A percentile compares a stretch with the other conserved stretches of the same genome.
Evolutionary conservation across 2,888 invertebrate species (phyloP).

Genomic region (Cordilura impudica): DNA sequence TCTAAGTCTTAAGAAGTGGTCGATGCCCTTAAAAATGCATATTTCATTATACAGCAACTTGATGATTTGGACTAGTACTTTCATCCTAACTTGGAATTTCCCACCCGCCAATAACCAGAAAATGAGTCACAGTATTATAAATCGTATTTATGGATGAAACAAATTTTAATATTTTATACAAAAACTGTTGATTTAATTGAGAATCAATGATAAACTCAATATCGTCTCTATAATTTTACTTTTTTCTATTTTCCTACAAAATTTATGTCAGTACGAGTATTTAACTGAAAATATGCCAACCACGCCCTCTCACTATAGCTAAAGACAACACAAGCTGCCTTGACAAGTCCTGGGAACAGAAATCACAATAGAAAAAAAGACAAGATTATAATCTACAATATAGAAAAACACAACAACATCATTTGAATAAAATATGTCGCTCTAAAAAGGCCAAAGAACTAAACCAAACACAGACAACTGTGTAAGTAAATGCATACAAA

Average conservation of each 20-base stretch:
- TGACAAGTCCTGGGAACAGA: constrained; percentile 51
- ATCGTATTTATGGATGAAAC: too few species aligned
- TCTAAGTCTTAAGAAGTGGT: too few species aligned
- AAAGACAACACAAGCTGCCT: constrained; percentile 26
- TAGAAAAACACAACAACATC: constrained; percentile 13
- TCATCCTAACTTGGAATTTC: too few species aligned
- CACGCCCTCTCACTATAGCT: constrained; percentile 47
- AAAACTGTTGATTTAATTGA: too few species aligned
- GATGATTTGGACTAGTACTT: too few species aligned
- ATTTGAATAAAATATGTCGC: constrained; percentile 62
- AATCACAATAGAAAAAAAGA: constrained; percentile 16
- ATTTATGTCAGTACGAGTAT: background rate
- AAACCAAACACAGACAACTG: background rate
- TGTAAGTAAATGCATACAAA: constrained; percentile 3
- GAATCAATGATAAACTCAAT: too few species aligned
- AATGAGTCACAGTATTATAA: too few species aligned
- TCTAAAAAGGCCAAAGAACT: background rate
- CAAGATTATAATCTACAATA: constrained; percentile 53
- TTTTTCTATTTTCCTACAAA: background rate
- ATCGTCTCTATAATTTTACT: too few species aligned
- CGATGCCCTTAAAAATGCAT: too few species aligned
- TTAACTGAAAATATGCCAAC: background rate
- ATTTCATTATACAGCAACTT: too few species aligned
- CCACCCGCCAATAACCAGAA: too few species aligned
- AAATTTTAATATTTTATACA: too few species aligned